Evolutionary conservation across 2,113 vertebrate species (phyloP).

Genomic region (Gambusia affinis): DNA sequence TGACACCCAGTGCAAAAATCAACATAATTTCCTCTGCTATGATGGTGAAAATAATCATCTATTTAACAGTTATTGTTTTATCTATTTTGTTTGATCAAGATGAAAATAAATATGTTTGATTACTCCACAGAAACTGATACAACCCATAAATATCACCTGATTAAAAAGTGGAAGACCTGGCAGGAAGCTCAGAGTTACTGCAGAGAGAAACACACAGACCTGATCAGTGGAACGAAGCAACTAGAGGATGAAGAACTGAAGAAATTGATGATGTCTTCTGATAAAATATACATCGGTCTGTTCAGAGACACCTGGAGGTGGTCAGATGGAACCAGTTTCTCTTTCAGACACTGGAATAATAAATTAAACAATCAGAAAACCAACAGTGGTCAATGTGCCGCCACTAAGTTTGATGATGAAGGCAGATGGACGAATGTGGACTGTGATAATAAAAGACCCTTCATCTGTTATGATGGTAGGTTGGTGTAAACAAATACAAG

Average conservation of each 20-base stretch:
- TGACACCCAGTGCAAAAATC: fast-evolving
- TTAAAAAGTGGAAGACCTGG: neutral
- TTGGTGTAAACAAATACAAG: neutral
- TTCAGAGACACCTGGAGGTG: neutral
- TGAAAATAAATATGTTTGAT: neutral
- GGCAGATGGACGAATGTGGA: neutral
- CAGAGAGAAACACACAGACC: neutral
- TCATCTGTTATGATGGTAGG: constrained; percentile 8
- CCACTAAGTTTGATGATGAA: neutral
- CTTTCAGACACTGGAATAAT: neutral
- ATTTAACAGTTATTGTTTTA: too few species aligned
- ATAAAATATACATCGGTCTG: neutral
- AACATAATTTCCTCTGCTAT: too few species aligned
- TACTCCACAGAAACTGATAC: neutral
- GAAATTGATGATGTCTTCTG: neutral
- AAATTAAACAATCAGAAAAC: neutral
- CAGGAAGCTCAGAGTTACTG: neutral
- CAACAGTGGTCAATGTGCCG: neutral
- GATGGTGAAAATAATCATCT: too few species aligned
- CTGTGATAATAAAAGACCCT: neutral
- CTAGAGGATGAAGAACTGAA: neutral
- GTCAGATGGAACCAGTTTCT: neutral
- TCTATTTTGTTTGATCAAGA: too few species aligned
- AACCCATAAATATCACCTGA: neutral
- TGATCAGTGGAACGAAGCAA: neutral